Evolutionary conservation across 2,797 vertebrate species (phyloP).

Genomic region (Borostomias antarcticus): DNA sequence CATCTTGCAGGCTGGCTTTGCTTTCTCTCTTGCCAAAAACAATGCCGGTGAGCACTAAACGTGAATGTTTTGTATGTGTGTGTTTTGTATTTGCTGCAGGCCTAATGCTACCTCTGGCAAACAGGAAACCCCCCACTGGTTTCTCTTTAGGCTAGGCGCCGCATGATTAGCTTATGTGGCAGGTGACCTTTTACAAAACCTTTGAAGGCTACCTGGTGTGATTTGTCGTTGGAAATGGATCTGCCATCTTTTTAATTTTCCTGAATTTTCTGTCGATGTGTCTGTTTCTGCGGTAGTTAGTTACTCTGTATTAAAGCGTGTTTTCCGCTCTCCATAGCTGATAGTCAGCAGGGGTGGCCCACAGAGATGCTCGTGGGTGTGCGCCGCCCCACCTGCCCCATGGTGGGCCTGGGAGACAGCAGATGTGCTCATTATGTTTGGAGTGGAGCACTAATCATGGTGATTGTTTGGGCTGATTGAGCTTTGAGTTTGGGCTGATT

Average conservation of each 20-base stretch:
- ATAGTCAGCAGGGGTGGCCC: no score
- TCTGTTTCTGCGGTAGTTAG: background rate
- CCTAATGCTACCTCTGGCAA: background rate
- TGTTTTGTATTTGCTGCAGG: background rate
- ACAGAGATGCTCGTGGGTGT: no score
- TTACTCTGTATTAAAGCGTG: no score
- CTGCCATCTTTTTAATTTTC: background rate
- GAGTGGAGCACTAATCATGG: background rate
- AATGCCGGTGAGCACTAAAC: background rate
- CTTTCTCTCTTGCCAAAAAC: background rate
- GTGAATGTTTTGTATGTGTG: no score
- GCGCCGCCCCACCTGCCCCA: no score
- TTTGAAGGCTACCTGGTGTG: background rate
- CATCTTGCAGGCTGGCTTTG: background rate
- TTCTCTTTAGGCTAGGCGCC: background rate
- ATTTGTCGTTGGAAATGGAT: background rate
- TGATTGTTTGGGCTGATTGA: no score
- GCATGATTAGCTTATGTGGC: background rate
- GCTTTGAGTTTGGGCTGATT: constrained; percentile 5
- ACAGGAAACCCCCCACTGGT: background rate
- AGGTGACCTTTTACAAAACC: background rate
- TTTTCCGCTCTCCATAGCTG: no score
- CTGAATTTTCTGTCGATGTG: background rate
- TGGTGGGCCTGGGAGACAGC: background rate
- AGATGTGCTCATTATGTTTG: constrained; percentile 4